Evolutionary conservation across 2,113 vertebrate species (phyloP).

Genomic region (Chionis minor): DNA sequence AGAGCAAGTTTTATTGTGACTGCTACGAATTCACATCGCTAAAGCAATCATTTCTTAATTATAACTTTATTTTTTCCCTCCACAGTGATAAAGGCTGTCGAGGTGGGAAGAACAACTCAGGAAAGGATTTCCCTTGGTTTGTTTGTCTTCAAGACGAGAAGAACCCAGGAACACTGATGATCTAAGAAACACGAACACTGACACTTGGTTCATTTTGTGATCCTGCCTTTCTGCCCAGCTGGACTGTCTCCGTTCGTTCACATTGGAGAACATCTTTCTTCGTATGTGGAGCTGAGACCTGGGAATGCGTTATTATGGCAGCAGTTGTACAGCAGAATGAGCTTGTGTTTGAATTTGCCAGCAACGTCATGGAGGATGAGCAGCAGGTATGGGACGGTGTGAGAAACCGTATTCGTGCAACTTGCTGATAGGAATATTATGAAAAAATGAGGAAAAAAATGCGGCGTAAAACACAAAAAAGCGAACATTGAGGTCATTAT

Average conservation of each 20-base stretch:
- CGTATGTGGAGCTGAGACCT: slow-evolving; percentile 74
- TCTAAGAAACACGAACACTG: not conserved
- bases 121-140: slow-evolving; percentile 16
- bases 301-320: slow-evolving; percentile 83
- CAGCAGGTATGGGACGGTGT: slow-evolving; percentile 78
- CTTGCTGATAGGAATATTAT: not conserved
- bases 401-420: not conserved
- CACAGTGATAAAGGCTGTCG: slow-evolving; percentile 28
- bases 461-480: not conserved
- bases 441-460: not conserved
- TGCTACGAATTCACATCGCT: not conserved
- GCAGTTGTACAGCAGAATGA: slow-evolving; percentile 89
- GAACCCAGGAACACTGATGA: not conserved
- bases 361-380: slow-evolving; percentile 87
- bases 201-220: not conserved
- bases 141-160: slow-evolving; percentile 33
- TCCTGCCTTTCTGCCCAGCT: not conserved
- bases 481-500: not conserved
- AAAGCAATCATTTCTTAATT: not conserved
- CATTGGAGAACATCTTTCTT: slow-evolving; percentile 22
- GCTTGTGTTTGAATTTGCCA: slow-evolving; percentile 92
- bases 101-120: slow-evolving; percentile 36
- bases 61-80: not conserved
- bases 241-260: not conserved
- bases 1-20: not conserved